Percentiles rank a stretch among this genome's conserved stretches.
Evolutionary conservation across 2,113 vertebrate genomes (phyloP).

Genomic region (Numida meleagris): DNA sequence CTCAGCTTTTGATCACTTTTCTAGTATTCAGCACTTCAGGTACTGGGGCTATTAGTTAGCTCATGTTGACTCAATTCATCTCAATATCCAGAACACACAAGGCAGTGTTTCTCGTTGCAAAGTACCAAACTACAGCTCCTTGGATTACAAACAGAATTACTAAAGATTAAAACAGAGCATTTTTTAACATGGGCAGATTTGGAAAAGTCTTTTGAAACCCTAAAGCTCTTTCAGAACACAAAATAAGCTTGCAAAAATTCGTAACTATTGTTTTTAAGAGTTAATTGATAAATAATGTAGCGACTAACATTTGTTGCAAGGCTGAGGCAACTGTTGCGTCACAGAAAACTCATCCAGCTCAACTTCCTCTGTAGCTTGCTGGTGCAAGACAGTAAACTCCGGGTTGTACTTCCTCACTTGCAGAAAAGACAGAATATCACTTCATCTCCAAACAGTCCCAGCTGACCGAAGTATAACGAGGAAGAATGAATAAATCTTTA

Average conservation of each 20-base stretch:
- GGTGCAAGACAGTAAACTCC: not conserved
- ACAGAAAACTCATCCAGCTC: not conserved
- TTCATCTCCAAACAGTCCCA: not conserved
- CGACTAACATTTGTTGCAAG: not conserved
- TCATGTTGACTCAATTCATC: not conserved
- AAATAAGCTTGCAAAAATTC: not conserved
- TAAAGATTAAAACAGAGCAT: not conserved
- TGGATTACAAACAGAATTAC: not conserved
- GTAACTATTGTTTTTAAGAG: not conserved
- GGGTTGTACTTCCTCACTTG: not conserved
- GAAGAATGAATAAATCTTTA: not conserved
- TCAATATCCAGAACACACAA: not conserved
- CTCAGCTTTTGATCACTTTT: not conserved
- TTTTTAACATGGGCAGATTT: not conserved
- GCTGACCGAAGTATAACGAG: not conserved
- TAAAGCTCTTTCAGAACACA: not conserved
- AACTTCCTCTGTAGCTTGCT: constrained; percentile 3
- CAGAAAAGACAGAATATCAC: not conserved
- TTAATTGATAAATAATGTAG: not conserved
- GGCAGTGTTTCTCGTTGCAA: not conserved
- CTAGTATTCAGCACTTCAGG: not conserved
- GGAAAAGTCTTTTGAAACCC: not conserved
- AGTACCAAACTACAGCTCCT: not conserved
- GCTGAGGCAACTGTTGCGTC: not conserved
- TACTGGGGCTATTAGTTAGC: not conserved